Conservation (phyloP, 2,797 vertebrate genomes). For the Onychomys leucogaster region DNA sequence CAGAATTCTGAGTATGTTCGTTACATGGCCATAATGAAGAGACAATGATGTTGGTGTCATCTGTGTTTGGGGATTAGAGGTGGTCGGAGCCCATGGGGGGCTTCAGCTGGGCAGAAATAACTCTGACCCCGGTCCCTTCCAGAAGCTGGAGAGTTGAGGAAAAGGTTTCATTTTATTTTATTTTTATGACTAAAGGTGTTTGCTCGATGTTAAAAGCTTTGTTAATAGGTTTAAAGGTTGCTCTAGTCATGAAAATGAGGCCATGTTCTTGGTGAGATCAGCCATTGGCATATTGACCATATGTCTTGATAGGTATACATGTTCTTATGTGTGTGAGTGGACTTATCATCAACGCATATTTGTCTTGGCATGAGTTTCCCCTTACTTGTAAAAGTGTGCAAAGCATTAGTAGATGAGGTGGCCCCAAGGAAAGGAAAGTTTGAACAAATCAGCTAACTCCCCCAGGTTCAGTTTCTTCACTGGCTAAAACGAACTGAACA, state of each 20-base stretch:
- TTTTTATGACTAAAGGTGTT: not conserved
- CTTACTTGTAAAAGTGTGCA: not conserved
- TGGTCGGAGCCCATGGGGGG: not conserved
- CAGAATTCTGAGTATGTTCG: not conserved
- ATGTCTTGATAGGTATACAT: not conserved
- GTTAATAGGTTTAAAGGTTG: conserved; percentile 4
- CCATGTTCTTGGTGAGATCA: not conserved
- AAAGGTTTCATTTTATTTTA: not conserved
- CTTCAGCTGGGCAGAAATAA: not conserved
- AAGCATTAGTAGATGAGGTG: not conserved
- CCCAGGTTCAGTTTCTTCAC: not conserved
- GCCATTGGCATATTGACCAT: not conserved
- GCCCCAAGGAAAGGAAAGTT: not conserved
- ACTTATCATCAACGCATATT: not conserved
- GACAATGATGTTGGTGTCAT: too few relatives aligned
- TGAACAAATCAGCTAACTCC: not conserved
- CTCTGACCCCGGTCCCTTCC: not conserved
- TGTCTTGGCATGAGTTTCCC: not conserved
- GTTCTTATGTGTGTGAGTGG: not conserved
- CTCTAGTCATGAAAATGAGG: not conserved
- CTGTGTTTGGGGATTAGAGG: not conserved
- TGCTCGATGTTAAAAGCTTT: not conserved
- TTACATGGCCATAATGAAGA: not conserved
- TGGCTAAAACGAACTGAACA: not conserved
- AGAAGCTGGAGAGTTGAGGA: not conserved